phyloP scores from a whole-genome alignment of 2,888 invertebrate species.

The Acanthosepion lycidas region DNA sequence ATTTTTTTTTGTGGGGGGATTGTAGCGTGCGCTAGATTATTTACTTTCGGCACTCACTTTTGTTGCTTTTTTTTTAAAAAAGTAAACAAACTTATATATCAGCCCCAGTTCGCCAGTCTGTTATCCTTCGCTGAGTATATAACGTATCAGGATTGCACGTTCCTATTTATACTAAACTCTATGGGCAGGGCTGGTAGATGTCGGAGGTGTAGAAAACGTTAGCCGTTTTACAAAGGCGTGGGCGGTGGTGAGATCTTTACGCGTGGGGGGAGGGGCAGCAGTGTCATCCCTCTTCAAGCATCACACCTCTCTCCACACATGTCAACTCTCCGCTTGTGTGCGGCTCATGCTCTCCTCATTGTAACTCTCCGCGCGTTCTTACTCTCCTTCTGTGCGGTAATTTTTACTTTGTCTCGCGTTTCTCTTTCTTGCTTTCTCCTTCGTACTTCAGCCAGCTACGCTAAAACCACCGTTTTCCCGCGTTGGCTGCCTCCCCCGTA shows the following conservation, averaged over 20 bases:
- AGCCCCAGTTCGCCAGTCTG: not conserved
- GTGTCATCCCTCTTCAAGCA: constrained; percentile 3
- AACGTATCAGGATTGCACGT: not conserved
- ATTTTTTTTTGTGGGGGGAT: not conserved
- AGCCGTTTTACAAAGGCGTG: not conserved
- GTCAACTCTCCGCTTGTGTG: not conserved
- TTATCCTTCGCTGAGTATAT: not conserved
- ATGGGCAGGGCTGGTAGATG: not conserved
- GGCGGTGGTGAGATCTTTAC: not conserved
- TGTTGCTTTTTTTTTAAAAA: not conserved
- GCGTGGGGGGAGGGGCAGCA: not conserved
- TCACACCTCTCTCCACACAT: constrained; percentile 33
- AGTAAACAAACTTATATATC: not conserved
- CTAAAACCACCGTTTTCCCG: not conserved
- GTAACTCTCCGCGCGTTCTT: not conserved
- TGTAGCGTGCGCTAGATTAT: not conserved
- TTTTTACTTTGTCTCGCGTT: not conserved
- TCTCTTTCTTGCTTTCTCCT: too few species aligned
- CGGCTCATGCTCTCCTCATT: not conserved
- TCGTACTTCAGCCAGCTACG: not conserved
- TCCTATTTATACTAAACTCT: not conserved
- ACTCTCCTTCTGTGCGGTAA: not conserved
- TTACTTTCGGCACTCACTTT: not conserved
- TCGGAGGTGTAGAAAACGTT: not conserved
- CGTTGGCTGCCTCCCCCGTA: not conserved